Percentiles rank a stretch among this genome's conserved stretches.
phyloP scores from a whole-genome alignment of 2,797 vertebrate species.

The Coendou prehensilis region DNA sequence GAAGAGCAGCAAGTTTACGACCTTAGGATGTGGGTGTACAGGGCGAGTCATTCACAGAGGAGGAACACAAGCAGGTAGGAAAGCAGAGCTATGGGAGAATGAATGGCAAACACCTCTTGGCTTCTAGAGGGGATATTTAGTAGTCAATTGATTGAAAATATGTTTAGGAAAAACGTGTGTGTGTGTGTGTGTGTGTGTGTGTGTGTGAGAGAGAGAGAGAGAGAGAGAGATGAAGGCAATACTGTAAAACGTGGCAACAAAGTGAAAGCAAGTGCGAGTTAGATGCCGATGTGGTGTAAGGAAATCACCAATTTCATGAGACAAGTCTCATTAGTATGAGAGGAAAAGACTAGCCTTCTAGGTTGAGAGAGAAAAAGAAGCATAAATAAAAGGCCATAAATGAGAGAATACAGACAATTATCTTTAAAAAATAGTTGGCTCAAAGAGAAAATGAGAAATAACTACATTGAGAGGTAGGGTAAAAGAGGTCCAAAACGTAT shows the following conservation, averaged over 20 bases:
- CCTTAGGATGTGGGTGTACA: not conserved
- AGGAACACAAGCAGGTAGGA: not conserved
- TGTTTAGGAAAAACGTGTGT: not conserved
- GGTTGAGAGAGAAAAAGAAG: not conserved
- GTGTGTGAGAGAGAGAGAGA: not conserved
- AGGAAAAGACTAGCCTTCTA: not conserved
- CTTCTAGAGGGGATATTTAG: not conserved
- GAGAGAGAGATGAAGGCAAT: not conserved
- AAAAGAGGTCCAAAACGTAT: not conserved
- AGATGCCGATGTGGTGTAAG: not conserved
- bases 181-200: not conserved
- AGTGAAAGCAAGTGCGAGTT: too few relatives aligned
- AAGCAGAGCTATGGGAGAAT: not conserved
- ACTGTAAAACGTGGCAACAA: not conserved
- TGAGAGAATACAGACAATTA: not conserved
- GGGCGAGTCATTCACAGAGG: too few relatives aligned
- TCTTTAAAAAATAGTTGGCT: not conserved
- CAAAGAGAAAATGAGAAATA: not conserved
- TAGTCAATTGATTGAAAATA: not conserved
- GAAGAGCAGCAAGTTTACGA: accelerated
- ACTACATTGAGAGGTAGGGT: not conserved
- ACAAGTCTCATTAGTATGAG: not conserved
- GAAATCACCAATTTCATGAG: not conserved
- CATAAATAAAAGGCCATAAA: not conserved
- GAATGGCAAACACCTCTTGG: not conserved